A percentile compares a stretch with the other conserved stretches of the same genome.
Evolutionary conservation across 2,797 vertebrate species (phyloP).

Genomic region (Sparidentex hasta): DNA sequence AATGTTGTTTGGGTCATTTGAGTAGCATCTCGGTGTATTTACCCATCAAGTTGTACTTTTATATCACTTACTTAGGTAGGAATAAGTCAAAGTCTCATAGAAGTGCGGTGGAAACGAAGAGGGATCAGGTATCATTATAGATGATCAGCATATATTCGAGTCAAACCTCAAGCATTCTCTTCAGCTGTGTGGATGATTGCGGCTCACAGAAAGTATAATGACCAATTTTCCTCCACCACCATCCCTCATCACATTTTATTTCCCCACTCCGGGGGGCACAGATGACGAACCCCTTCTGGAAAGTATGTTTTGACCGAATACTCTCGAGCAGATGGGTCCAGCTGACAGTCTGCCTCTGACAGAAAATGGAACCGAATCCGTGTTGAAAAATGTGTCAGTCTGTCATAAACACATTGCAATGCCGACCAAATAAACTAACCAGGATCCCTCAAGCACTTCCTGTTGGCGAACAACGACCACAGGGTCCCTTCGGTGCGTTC

Average conservation of each 20-base stretch:
- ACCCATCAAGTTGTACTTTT: background rate
- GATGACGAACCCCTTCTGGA: slow-evolving; percentile 47
- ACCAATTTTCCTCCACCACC: slow-evolving; percentile 16
- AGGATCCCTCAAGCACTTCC: slow-evolving; percentile 44
- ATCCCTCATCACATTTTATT: slow-evolving; percentile 40
- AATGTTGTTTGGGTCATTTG: background rate
- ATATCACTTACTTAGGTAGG: background rate
- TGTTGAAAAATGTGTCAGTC: slow-evolving; percentile 51
- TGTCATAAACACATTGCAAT: slow-evolving; percentile 60
- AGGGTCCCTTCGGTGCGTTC: slow-evolving; percentile 42
- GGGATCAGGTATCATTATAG: background rate
- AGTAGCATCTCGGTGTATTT: background rate
- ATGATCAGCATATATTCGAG: background rate
- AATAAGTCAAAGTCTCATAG: background rate
- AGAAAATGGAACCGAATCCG: slow-evolving; percentile 37
- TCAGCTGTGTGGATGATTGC: slow-evolving; percentile 11
- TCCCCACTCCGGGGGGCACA: slow-evolving; percentile 42
- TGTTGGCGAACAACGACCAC: slow-evolving; percentile 51
- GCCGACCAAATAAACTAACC: slow-evolving; percentile 50
- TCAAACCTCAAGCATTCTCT: background rate
- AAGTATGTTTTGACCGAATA: slow-evolving; percentile 43
- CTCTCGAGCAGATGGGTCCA: slow-evolving; percentile 28
- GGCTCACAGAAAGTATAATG: slow-evolving; percentile 6
- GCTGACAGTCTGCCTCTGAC: slow-evolving; percentile 41
- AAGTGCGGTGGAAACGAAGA: background rate